phyloP scores from a whole-genome alignment of 2,888 invertebrate genomes.

The Thumatha senex region DNA sequence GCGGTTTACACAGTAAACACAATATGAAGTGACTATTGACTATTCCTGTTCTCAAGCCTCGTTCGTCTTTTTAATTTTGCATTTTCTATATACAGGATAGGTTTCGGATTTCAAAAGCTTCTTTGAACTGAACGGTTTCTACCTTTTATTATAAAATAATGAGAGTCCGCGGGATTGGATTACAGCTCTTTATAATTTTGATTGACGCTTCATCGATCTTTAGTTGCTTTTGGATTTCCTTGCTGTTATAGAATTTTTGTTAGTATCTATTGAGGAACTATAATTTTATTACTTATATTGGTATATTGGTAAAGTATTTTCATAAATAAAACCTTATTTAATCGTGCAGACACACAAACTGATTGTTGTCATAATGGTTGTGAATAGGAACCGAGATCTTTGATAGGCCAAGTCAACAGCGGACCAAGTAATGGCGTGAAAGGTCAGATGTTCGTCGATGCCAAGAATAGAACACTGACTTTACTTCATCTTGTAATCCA shows the following conservation, averaged over 20 bases:
- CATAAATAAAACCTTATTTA: too few relatives aligned
- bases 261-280: neutral
- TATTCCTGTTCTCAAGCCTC: constrained; percentile 73
- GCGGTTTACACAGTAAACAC: constrained; percentile 78
- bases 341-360: too few relatives aligned
- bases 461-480: too few relatives aligned
- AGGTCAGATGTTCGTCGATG: too few relatives aligned
- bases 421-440: too few relatives aligned
- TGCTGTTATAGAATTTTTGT: constrained; percentile 24
- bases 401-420: too few relatives aligned
- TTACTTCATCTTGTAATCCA: too few relatives aligned
- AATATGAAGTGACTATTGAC: constrained; percentile 83
- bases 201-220: constrained; percentile 59
- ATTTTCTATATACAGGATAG: constrained; percentile 67
- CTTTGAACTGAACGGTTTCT: constrained; percentile 57
- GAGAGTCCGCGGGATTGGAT: constrained; percentile 57
- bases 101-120: constrained; percentile 71
- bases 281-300: neutral
- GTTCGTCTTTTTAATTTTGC: constrained; percentile 72
- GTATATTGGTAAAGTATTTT: too few relatives aligned
- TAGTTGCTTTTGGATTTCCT: constrained; percentile 38
- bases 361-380: too few relatives aligned
- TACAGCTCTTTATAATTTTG: constrained; percentile 57
- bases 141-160: constrained; percentile 68
- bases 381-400: too few relatives aligned